These are phyloP conservation scores for Drosophila kokeensis DNA, from an alignment of 2,888 invertebrate genomes.

Conservation along the genomic window DNA sequence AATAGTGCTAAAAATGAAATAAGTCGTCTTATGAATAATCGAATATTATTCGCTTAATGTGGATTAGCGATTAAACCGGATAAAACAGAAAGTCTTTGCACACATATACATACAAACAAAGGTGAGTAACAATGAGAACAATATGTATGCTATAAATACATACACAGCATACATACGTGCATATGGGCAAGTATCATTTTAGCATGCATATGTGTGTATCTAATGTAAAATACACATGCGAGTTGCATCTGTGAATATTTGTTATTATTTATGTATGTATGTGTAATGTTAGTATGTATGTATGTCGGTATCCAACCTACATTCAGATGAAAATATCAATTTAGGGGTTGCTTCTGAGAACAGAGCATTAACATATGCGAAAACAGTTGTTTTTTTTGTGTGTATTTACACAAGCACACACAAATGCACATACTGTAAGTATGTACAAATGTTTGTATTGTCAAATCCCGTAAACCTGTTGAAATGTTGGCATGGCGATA, in stretches of 20 bases:
- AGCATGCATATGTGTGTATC: slow-evolving; percentile 4
- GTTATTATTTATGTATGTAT: slow-evolving; percentile 3
- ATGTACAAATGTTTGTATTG: slow-evolving; percentile 9
- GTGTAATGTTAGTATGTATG: not conserved
- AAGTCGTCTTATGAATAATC: not conserved
- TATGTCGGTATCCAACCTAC: slow-evolving; percentile 5
- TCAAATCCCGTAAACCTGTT: slow-evolving; percentile 24
- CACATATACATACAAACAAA: slow-evolving; percentile 11
- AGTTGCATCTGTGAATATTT: slow-evolving; percentile 4
- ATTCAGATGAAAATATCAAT: slow-evolving; percentile 6
- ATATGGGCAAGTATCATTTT: not conserved
- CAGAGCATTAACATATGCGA: slow-evolving; percentile 3
- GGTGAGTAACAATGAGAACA: slow-evolving; percentile 19
- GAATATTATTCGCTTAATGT: slow-evolving; percentile 19
- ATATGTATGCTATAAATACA: slow-evolving; percentile 2
- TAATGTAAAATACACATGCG: not conserved
- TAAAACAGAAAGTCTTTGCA: slow-evolving; percentile 1
- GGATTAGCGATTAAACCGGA: slow-evolving; percentile 8
- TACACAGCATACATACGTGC: not conserved
- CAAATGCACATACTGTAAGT: slow-evolving; percentile 8
- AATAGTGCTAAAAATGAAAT: slow-evolving; percentile 21
- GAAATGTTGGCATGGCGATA: slow-evolving; percentile 29
- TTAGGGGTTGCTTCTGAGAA: slow-evolving; percentile 28
- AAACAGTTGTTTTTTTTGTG: slow-evolving; percentile 1
- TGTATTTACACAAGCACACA: slow-evolving; percentile 1